Evolutionary conservation across 2,113 vertebrate species (phyloP).

Genomic region (Crypturellus undulatus): DNA sequence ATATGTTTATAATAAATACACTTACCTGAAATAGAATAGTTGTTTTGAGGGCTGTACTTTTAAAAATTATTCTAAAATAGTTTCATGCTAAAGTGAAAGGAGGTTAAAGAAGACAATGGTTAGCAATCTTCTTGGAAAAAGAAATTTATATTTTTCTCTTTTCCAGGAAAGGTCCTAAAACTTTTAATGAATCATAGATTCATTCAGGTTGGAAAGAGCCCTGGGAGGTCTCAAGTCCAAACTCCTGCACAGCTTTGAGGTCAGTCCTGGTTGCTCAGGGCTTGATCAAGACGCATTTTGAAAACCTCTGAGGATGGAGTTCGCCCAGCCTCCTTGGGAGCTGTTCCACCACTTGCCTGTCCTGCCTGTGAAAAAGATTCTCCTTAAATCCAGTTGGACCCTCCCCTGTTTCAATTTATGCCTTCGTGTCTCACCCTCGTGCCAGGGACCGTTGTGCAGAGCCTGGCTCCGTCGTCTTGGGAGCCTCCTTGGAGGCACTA

Average conservation of each 20-base stretch:
- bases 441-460: neutral
- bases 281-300: neutral
- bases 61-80: neutral
- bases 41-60: slow-evolving; percentile 10
- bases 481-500: neutral
- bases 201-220: neutral
- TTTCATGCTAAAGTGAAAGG: neutral
- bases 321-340: neutral
- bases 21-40: neutral
- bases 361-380: neutral
- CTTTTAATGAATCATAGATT: neutral
- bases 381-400: neutral
- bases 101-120: neutral
- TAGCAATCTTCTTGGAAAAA: neutral
- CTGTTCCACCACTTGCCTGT: neutral
- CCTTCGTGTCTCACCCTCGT: neutral
- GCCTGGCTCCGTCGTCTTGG: neutral
- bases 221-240: neutral
- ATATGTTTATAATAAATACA: neutral
- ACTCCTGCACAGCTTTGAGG: neutral
- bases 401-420: neutral
- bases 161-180: neutral
- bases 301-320: neutral
- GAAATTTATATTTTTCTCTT: neutral
- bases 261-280: neutral